Evolutionary conservation across 2,888 invertebrate genomes (phyloP), one percentile per base, ranked within the genome.

Genomic region (Frankliniella fusca): DNA sequence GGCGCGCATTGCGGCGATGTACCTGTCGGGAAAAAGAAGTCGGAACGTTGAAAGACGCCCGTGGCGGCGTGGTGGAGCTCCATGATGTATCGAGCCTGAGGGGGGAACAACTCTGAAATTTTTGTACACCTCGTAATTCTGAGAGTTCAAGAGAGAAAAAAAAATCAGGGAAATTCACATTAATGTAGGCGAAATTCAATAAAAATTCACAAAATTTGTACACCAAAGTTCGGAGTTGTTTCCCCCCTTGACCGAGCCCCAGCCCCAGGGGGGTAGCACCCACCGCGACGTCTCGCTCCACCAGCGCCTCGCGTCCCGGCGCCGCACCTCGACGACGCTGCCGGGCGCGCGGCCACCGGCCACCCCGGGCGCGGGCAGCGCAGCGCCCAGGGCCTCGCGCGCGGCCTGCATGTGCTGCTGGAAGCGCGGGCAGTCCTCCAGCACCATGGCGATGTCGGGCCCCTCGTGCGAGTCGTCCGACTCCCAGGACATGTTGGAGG

Each of bases 371-470:
- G 83, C 89, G 89, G 82, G 89, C 89, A 80, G 90, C 90, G 83
- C 89, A 88, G 7, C 88, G 86, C 0, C 88, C 87, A 84, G 86
- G 87, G 87, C 90, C 89, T 0, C 87, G 85, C 84, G 88, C 86
- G 86, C 89, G 88, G 83, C 87, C 86, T 81, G 83, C 84, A 48
- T 49, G 82, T 83, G 18, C 49, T 70, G 27, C 23, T 76, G 70
- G 70, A 76, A 76, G 27, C 70, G 70, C 27, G 70, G 70, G 70
- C 70, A 76, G 70, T 76, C 70, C 11, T 76, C 70, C 11, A 23
- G 11, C 23, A 23, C 10, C 11, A 23, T 27, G 27, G 80, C 80
- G 81, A 83, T 50, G 18, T 38, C 48, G 38, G 28, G 54, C 84
- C 88, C 88, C 15, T 86, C 65, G 83, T 82, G 50, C 82, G 80